These are phyloP conservation scores for Platalea minor DNA, from an alignment of 2,797 vertebrate genomes.

Conservation along the genomic window DNA sequence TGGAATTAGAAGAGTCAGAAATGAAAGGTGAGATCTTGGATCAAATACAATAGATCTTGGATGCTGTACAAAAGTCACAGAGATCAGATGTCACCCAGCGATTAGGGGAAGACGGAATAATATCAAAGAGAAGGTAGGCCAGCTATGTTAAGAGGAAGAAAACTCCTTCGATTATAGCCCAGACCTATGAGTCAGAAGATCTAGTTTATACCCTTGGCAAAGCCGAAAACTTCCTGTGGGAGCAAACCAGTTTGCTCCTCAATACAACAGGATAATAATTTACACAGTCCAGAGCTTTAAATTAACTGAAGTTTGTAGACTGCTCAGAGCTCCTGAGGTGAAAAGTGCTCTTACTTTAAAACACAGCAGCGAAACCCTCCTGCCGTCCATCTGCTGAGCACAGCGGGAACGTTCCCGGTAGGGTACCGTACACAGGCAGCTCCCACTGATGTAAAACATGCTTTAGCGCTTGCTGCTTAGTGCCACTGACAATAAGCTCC, in stretches of 20 bases:
- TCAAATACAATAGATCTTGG: background rate
- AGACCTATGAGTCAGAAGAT: background rate
- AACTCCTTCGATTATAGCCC: background rate
- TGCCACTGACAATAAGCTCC: background rate
- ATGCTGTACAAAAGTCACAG: slow-evolving; percentile 2
- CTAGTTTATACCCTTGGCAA: background rate
- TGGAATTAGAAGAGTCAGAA: background rate
- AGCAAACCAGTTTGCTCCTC: background rate
- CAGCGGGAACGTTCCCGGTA: background rate
- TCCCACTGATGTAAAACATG: background rate
- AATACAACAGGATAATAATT: background rate
- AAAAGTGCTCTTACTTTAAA: background rate
- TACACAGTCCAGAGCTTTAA: background rate
- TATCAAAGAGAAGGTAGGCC: slow-evolving; percentile 2
- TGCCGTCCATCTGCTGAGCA: background rate
- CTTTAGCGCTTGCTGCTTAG: background rate
- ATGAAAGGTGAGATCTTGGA: slow-evolving; percentile 17
- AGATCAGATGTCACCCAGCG: background rate
- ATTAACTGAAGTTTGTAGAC: background rate
- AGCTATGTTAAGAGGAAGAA: background rate
- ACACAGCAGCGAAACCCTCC: background rate
- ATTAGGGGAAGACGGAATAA: background rate
- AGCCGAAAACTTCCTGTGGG: background rate
- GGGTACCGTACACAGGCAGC: background rate
- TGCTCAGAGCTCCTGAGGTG: background rate